phyloP scores from a whole-genome alignment of 2,888 invertebrate genomes.

The Thera obeliscata region DNA sequence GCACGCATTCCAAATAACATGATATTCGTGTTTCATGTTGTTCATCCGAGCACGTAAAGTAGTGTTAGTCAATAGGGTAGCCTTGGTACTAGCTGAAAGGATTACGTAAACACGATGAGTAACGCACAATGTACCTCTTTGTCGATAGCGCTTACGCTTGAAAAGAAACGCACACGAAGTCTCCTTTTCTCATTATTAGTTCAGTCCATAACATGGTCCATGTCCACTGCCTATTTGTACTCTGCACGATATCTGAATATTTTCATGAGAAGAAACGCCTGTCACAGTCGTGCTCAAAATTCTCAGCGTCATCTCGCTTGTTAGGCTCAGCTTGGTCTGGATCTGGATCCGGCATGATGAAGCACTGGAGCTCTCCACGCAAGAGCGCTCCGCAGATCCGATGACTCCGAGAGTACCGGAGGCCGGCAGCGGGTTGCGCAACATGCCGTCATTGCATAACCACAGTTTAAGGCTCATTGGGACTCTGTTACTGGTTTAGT shows the following conservation, averaged over 20 bases:
- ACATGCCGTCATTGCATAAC: constrained; percentile 46
- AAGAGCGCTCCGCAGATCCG: constrained; percentile 13
- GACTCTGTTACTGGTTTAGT: constrained; percentile 4
- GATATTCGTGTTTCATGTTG: constrained; percentile 21
- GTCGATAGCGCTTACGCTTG: not conserved
- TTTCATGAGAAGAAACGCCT: not conserved
- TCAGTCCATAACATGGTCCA: not conserved
- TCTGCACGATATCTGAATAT: not conserved
- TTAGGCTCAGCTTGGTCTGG: not conserved
- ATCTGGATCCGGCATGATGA: not conserved
- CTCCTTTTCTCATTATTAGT: not conserved
- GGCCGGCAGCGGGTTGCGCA: constrained; percentile 44
- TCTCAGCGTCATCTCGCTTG: not conserved
- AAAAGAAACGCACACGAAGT: not conserved
- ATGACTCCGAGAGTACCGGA: constrained; percentile 18
- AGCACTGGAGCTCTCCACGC: constrained; percentile 1
- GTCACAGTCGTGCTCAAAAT: not conserved
- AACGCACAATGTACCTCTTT: not conserved
- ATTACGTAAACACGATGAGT: constrained; percentile 32
- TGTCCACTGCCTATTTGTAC: not conserved
- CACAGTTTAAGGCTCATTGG: constrained; percentile 34
- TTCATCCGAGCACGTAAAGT: constrained; percentile 36
- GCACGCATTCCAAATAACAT: constrained; percentile 44
- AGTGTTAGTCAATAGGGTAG: constrained; percentile 32
- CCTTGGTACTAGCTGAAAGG: constrained; percentile 29